phyloP scores from a whole-genome alignment of 2,797 vertebrate species.

The Coluber constrictor region DNA sequence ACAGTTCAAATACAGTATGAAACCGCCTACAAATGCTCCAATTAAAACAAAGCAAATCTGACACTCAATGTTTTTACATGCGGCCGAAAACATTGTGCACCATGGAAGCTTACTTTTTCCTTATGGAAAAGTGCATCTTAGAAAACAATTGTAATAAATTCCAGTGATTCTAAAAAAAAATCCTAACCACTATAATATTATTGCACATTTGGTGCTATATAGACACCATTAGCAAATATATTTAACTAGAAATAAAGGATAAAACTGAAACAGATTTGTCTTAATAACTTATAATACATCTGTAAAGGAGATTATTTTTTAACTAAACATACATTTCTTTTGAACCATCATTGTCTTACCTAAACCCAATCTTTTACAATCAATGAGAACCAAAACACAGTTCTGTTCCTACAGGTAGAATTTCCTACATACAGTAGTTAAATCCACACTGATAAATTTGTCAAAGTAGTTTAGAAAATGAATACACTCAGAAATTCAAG shows the following conservation, averaged over 20 bases:
- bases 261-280: slow-evolving; percentile 74
- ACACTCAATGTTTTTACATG: slow-evolving; percentile 68
- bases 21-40: slow-evolving; percentile 70
- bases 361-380: slow-evolving; percentile 65
- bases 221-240: slow-evolving; percentile 73
- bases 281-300: slow-evolving; percentile 75
- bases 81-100: slow-evolving; percentile 73
- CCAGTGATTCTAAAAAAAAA: slow-evolving; percentile 78
- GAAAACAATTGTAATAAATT: slow-evolving; percentile 75
- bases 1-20: slow-evolving; percentile 71
- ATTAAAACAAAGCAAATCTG: slow-evolving; percentile 69
- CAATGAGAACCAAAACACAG: slow-evolving; percentile 55
- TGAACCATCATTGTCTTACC: slow-evolving; percentile 62
- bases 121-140: slow-evolving; percentile 75
- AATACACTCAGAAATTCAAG: slow-evolving; percentile 61
- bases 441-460: slow-evolving; percentile 60
- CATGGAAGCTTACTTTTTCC: slow-evolving; percentile 75
- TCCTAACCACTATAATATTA: slow-evolving; percentile 68
- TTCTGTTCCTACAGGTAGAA: slow-evolving; percentile 61
- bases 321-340: slow-evolving; percentile 63
- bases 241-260: slow-evolving; percentile 69
- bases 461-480: slow-evolving; percentile 58
- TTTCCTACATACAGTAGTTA: slow-evolving; percentile 66
- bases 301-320: slow-evolving; percentile 58
- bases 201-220: slow-evolving; percentile 68